phyloP scores from a whole-genome alignment of 2,888 invertebrate species.

The Macroteleia sp. region DNA sequence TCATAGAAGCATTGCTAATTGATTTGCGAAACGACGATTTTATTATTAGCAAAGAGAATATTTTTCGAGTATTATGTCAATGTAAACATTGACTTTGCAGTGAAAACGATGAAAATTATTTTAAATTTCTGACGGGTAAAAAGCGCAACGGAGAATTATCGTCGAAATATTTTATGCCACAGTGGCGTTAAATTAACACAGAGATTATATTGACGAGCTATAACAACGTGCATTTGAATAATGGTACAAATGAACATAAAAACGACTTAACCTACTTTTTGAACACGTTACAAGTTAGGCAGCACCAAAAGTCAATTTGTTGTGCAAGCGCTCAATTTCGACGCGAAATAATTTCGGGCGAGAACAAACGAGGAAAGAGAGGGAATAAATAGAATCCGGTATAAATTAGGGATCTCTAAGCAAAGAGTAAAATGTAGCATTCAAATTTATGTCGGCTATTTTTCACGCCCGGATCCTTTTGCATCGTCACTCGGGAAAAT shows the following conservation, averaged over 20 bases:
- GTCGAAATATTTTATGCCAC: constrained; percentile 5
- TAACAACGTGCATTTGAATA: no score
- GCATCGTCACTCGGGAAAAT: constrained; percentile 36
- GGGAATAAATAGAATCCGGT: constrained; percentile 42
- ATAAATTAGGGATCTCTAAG: constrained; percentile 45
- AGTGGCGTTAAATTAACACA: constrained; percentile 5
- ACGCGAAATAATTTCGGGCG: constrained; percentile 2
- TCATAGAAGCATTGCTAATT: constrained; percentile 33
- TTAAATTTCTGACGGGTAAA: constrained; percentile 4
- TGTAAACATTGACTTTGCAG: constrained; percentile 34
- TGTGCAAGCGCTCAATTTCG: constrained; percentile 27
- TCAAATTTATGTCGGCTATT: constrained; percentile 41
- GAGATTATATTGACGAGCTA: constrained; percentile 11
- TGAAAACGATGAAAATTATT: constrained; percentile 13
- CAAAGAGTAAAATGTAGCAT: constrained; percentile 25
- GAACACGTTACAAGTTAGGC: not conserved
- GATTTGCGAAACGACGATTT: constrained; percentile 39
- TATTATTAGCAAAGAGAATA: constrained; percentile 32
- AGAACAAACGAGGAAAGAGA: constrained; percentile 5
- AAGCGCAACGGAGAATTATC: not conserved
- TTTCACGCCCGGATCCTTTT: constrained; percentile 40
- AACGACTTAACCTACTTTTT: constrained; percentile 29
- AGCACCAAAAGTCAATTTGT: constrained; percentile 9
- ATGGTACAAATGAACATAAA: not conserved
- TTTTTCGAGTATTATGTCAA: constrained; percentile 27